Evolutionary conservation across 2,113 vertebrate genomes (phyloP).

Genomic region (Apodemus sylvaticus): DNA sequence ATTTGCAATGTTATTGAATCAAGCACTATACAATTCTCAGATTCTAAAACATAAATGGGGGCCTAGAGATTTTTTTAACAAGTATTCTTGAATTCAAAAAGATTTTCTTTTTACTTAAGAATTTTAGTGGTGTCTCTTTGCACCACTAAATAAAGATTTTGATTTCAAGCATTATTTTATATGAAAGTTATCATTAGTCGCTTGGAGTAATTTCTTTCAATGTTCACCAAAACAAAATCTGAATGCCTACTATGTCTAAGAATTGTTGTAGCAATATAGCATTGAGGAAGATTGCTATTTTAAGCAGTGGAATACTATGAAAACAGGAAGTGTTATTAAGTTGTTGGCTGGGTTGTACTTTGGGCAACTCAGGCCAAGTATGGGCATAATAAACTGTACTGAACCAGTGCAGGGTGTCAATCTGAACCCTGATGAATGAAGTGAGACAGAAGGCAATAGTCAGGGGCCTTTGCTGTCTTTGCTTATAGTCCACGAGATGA

Average conservation of each 20-base stretch:
- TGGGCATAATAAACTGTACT: constrained; percentile 23
- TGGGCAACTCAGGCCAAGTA: constrained; percentile 20
- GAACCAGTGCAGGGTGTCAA: not conserved
- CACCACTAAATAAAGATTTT: not conserved
- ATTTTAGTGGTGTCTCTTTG: not conserved
- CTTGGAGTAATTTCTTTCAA: not conserved
- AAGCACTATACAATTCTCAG: not conserved
- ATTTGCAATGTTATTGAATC: constrained; percentile 14
- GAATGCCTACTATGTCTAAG: not conserved
- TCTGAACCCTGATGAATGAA: constrained; percentile 46
- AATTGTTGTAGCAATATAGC: not conserved
- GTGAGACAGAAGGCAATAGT: constrained; percentile 22
- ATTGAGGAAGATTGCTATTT: not conserved
- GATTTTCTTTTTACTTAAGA: not conserved
- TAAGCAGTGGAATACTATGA: not conserved
- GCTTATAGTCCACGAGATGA: constrained; percentile 36
- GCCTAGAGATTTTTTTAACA: not conserved
- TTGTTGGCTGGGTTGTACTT: constrained; percentile 35
- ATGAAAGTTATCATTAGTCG: not conserved
- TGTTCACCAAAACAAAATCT: not conserved
- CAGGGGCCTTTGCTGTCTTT: constrained; percentile 39
- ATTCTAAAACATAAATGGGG: not conserved
- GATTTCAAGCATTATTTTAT: not conserved
- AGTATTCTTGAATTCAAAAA: not conserved
- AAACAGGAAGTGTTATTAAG: constrained; percentile 19